Conservation (phyloP, 2,113 vertebrate genomes). For the Scomber scombrus region DNA sequence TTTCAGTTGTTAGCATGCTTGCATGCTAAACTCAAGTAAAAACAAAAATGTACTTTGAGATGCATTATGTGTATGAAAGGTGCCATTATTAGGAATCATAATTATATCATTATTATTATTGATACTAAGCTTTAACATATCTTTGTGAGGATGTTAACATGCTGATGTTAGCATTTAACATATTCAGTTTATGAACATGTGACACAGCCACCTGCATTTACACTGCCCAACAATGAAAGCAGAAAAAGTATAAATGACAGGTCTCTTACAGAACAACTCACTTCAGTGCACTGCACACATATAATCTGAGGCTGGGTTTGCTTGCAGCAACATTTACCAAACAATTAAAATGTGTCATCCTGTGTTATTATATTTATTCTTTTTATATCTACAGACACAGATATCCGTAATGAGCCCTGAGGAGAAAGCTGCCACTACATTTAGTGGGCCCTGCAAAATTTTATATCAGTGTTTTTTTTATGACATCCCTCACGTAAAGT, state of each 20-base stretch:
- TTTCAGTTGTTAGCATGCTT: no score
- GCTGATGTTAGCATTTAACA: no score
- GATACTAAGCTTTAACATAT: no score
- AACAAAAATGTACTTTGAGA: no score
- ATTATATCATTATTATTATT: no score
- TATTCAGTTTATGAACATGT: background rate
- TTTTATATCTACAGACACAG: background rate
- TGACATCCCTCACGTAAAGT: slow-evolving; percentile 53
- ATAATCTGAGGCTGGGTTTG: background rate
- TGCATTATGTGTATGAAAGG: no score
- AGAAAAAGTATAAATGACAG: background rate
- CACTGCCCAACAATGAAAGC: background rate
- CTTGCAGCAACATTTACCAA: no score
- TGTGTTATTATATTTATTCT: background rate
- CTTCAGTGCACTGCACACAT: background rate
- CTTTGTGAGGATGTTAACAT: no score
- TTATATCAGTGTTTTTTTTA: slow-evolving; percentile 58
- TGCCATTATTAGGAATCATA: no score
- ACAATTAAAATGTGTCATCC: no score
- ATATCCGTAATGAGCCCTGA: background rate
- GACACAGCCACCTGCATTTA: background rate
- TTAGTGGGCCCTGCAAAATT: slow-evolving; percentile 49
- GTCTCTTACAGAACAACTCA: background rate
- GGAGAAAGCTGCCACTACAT: background rate
- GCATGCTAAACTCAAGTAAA: no score